Percentiles rank a stretch among this genome's conserved stretches.
Conservation (phyloP, 1,140 invertebrate species). For the Anthonomus grandis region DNA sequence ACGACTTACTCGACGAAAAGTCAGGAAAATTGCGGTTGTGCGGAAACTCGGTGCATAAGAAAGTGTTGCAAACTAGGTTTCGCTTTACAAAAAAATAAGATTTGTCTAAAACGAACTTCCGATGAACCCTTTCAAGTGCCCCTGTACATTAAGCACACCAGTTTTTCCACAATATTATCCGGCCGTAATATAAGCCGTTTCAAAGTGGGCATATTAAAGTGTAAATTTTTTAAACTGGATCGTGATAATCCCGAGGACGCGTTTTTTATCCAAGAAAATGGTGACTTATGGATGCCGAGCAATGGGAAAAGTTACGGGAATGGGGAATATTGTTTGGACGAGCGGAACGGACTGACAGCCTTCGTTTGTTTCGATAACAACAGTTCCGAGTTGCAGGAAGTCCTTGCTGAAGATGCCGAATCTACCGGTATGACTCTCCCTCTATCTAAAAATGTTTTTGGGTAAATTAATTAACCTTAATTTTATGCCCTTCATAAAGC, state of each 20-base stretch:
- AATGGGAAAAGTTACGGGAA: constrained; percentile 4
- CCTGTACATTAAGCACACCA: constrained; percentile 4
- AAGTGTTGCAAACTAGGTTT: constrained; percentile 28
- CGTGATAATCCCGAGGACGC: constrained; percentile 1
- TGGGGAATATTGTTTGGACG: constrained; percentile 22
- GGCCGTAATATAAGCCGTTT: neutral
- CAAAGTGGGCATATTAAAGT: constrained; percentile 19
- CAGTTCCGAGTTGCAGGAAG: too few relatives aligned
- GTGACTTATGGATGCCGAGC: constrained; percentile 10
- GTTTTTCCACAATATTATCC: neutral
- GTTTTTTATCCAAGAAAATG: constrained; percentile 23
- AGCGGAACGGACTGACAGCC: constrained; percentile 6
- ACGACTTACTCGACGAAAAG: neutral
- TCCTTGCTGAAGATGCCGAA: too few relatives aligned
- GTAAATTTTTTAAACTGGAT: constrained; percentile 16
- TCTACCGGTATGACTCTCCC: too few relatives aligned
- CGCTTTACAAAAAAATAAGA: constrained; percentile 1
- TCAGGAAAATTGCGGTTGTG: constrained; percentile 17
- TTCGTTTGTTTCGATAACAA: constrained; percentile 23
- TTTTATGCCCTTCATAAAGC: too few relatives aligned
- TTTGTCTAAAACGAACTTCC: constrained; percentile 1
- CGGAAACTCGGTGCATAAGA: constrained; percentile 9
- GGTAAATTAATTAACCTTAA: too few relatives aligned
- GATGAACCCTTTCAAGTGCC: constrained; percentile 12
- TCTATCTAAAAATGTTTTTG: too few relatives aligned